Evolutionary conservation across 2,797 vertebrate species (phyloP).

Genomic region (Anisognathus igniventris): DNA sequence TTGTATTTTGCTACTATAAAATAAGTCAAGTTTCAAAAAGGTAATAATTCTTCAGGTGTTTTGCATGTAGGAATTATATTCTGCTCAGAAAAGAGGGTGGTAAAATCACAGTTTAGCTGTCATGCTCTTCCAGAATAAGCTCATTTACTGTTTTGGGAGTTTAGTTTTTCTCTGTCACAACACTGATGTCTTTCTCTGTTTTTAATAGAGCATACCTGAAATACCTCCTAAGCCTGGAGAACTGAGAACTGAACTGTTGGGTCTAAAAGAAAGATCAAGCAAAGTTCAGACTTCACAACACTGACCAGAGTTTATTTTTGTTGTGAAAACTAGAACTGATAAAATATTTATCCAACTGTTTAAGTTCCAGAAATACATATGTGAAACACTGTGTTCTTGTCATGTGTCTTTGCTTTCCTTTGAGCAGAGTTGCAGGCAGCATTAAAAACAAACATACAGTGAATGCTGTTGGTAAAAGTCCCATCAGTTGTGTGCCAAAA

Average conservation of each 20-base stretch:
- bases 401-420: neutral
- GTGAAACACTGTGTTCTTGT: neutral
- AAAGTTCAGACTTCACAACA: conserved; percentile 36
- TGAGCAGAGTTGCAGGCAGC: neutral
- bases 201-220: conserved; percentile 86
- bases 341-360: neutral
- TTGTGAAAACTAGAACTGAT: neutral
- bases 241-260: conserved; percentile 86
- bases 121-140: neutral
- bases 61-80: neutral
- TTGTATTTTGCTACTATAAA: neutral
- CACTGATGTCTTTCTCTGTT: neutral
- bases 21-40: neutral
- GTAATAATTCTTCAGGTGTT: neutral
- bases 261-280: conserved; percentile 71
- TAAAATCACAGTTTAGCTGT: neutral
- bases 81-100: neutral
- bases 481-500: neutral
- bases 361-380: neutral
- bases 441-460: neutral
- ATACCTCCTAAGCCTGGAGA: conserved; percentile 90
- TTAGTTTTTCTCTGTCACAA: neutral
- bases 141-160: neutral
- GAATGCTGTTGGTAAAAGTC: neutral
- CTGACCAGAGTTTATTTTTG: neutral